Evolutionary conservation across 2,888 invertebrate genomes (phyloP), one percentile per base, ranked within the genome.

Genomic region (Drosophila meridionalis): DNA sequence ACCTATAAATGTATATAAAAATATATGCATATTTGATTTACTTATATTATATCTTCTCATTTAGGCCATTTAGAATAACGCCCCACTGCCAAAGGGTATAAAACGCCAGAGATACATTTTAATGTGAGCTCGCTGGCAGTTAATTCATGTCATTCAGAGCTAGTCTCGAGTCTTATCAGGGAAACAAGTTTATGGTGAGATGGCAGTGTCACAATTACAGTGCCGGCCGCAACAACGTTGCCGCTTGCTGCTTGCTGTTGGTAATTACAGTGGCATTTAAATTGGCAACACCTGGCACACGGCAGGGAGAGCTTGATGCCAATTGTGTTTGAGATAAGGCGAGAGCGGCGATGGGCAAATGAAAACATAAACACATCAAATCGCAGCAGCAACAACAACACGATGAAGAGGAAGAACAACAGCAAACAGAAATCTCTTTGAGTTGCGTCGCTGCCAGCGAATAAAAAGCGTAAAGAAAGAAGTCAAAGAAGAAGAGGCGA

Each of bases 301-400:
- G 43, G 55, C 53, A 67, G 47, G 11, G 38, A 56, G 28, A 69
- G 73, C 53, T 60, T 50, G 59, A 62, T 68, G 73, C 38, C 70
- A 76, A 50, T 34, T 58, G 69, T 26, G 52, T 20, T 14, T 20
- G 20, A n/a, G 45, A 36, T 43, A 9, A 61, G n/a, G 47, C 34
- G 20, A 5, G 57, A 8, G 48, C 47, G 11, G 48, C 47, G 2
- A 5, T 32, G 32, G 14, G 40, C 12, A 77, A 76, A 78, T 67
- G 73, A 71, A 83, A 73, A 79, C 65, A 83, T 87, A 87, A 89
- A 87, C 89, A 87, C 87, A 88, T 77, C 83, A 88, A 90, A 88
- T 83, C 83, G 74, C 78, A 75, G 78, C 73, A 67, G 73, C 76
- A 72, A 38, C 69, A 67, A 67, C 76, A 66, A 62, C 69, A 57